These are phyloP conservation scores for Apoda limacodes DNA, from an alignment of 2,888 invertebrate genomes.

Conservation along the genomic window DNA sequence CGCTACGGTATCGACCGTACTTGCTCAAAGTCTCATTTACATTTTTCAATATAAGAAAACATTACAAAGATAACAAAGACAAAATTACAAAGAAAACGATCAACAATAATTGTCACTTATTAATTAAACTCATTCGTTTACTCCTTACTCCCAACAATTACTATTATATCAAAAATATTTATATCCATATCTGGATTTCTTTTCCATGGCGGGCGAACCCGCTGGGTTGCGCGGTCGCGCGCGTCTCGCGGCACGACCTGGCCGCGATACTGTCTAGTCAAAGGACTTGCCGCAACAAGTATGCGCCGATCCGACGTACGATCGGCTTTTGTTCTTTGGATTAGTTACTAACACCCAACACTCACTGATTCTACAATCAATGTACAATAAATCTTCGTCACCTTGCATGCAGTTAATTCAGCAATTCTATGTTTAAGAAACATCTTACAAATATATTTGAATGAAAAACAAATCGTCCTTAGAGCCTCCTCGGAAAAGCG, in stretches of 20 bases:
- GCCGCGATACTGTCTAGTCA: conserved; percentile 24
- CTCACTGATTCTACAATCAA: conserved; percentile 30
- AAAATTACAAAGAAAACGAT: conserved; percentile 66
- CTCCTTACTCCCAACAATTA: conserved; percentile 59
- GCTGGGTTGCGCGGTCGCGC: conserved; percentile 10
- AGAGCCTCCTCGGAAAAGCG: conserved; percentile 54
- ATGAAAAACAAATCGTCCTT: conserved; percentile 43
- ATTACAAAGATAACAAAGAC: conserved; percentile 65
- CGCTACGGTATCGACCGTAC: conserved; percentile 44
- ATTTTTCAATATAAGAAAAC: conserved; percentile 53
- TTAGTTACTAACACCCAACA: conserved; percentile 46
- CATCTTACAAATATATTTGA: conserved; percentile 38
- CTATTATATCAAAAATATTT: conserved; percentile 59
- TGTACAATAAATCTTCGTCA: conserved; percentile 30
- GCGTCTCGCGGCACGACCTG: conserved; percentile 13
- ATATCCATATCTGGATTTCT: conserved; percentile 34
- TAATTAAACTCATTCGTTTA: conserved; percentile 62
- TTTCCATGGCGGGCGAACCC: conserved; percentile 23
- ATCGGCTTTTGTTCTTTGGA: conserved; percentile 43
- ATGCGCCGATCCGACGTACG: conserved; percentile 28
- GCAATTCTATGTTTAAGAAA: conserved; percentile 31
- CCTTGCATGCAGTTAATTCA: conserved; percentile 37
- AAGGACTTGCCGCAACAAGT: conserved; percentile 24
- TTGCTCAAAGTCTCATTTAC: conserved; percentile 36
- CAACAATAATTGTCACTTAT: conserved; percentile 67